phyloP scores from a whole-genome alignment of 2,797 vertebrate species.

The Ciconia nigra region DNA sequence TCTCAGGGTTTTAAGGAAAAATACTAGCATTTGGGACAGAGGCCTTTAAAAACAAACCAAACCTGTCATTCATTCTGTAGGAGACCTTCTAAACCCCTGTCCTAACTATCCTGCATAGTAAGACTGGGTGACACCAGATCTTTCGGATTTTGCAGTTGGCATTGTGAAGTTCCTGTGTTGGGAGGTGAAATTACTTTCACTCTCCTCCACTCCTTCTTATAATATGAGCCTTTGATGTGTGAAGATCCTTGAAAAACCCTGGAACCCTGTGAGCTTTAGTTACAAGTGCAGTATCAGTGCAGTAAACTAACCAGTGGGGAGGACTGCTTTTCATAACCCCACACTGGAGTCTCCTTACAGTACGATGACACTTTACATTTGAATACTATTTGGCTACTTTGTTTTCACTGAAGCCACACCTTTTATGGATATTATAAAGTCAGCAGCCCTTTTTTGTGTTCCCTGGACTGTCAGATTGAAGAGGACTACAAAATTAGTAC shows the following conservation, averaged over 20 bases:
- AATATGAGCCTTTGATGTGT: neutral
- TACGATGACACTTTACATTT: rapidly evolving
- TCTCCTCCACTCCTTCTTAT: rapidly evolving
- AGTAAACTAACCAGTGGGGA: neutral
- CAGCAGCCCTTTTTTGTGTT: neutral
- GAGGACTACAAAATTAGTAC: neutral
- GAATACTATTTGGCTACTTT: neutral
- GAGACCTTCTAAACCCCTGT: neutral
- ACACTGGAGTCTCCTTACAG: neutral
- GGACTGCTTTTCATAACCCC: neutral
- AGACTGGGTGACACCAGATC: too few relatives aligned
- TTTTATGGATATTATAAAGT: neutral
- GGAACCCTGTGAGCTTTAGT: neutral
- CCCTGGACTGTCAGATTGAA: neutral
- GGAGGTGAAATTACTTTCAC: neutral
- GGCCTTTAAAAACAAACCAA: neutral
- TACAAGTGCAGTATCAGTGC: neutral
- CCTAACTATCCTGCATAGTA: neutral
- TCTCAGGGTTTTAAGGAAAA: neutral
- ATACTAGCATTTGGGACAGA: neutral
- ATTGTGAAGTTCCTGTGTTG: neutral
- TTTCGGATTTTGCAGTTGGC: neutral
- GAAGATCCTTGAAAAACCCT: neutral
- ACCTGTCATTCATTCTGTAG: neutral
- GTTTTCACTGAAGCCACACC: neutral